Evolutionary conservation across 2,888 invertebrate species (phyloP).

Genomic region (Pollenia labialis): DNA sequence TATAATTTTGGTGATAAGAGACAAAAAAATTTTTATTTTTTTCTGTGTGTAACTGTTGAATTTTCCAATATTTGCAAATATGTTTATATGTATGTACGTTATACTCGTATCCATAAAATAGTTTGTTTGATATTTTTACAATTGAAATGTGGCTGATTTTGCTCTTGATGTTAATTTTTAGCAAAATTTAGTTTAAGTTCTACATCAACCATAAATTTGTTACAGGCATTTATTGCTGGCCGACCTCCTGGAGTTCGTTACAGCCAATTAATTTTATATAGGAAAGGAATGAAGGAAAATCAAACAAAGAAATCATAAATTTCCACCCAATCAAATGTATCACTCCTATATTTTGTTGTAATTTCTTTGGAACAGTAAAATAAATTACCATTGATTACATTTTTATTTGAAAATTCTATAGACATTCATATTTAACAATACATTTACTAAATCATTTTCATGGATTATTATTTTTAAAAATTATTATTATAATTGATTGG

Average conservation of each 20-base stretch:
- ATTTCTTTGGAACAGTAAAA: neutral
- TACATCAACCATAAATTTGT: neutral
- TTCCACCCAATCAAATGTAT: slow-evolving; percentile 4
- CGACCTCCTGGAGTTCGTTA: neutral
- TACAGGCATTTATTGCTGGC: neutral
- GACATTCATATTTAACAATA: slow-evolving; percentile 30
- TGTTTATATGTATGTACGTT: too few species aligned
- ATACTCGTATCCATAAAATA: too few species aligned
- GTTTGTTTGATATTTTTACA: too few species aligned
- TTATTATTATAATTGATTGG: slow-evolving; percentile 19
- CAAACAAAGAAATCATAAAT: slow-evolving; percentile 9
- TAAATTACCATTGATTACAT: slow-evolving; percentile 5
- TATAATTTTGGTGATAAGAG: too few species aligned
- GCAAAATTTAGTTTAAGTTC: too few species aligned
- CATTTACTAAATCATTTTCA: slow-evolving; percentile 21
- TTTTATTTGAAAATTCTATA: slow-evolving; percentile 11
- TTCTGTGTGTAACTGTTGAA: too few species aligned
- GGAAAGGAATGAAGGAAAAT: neutral
- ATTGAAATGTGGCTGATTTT: too few species aligned
- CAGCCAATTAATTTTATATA: neutral
- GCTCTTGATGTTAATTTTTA: too few species aligned
- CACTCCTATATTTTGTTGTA: neutral
- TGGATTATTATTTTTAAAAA: neutral
- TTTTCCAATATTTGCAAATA: too few species aligned
- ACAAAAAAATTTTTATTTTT: too few species aligned